These are phyloP conservation scores for Tricholauxania praeusta DNA, from an alignment of 2,888 invertebrate genomes.

Conservation along the genomic window DNA sequence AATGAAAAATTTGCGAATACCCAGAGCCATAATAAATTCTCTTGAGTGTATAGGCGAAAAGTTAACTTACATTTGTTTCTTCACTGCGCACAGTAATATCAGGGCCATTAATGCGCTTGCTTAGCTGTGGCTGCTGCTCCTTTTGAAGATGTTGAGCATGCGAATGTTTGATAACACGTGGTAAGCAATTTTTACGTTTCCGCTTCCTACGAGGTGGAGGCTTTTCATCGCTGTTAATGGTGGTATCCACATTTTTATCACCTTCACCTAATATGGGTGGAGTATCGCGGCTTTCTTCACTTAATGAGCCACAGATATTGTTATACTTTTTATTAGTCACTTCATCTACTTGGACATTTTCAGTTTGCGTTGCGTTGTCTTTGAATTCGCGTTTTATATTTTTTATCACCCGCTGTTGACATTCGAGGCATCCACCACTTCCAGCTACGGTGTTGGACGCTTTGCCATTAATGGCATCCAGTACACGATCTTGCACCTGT, in stretches of 20 bases:
- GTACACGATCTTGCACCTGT: slow-evolving; percentile 58
- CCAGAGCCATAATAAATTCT: too few species aligned
- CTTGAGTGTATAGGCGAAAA: too few species aligned
- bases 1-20: too few species aligned
- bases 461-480: slow-evolving; percentile 60
- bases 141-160: slow-evolving; percentile 47
- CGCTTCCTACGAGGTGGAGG: slow-evolving; percentile 41
- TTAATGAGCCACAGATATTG: neutral
- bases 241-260: neutral
- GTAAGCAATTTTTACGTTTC: slow-evolving; percentile 57
- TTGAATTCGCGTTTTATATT: slow-evolving; percentile 27
- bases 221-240: neutral
- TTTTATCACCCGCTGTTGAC: neutral
- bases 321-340: neutral
- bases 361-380: slow-evolving; percentile 27
- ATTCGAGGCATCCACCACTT: slow-evolving; percentile 12
- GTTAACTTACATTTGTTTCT: too few species aligned
- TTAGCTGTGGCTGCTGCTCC: too few species aligned
- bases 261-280: neutral
- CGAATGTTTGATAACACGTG: slow-evolving; percentile 60
- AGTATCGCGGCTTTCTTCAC: neutral
- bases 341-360: neutral
- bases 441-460: neutral
- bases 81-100: too few species aligned
- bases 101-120: too few species aligned